These are phyloP conservation scores for Hirtodrosophila confusa DNA, from an alignment of 2,888 invertebrate species.

Conservation along the genomic window DNA sequence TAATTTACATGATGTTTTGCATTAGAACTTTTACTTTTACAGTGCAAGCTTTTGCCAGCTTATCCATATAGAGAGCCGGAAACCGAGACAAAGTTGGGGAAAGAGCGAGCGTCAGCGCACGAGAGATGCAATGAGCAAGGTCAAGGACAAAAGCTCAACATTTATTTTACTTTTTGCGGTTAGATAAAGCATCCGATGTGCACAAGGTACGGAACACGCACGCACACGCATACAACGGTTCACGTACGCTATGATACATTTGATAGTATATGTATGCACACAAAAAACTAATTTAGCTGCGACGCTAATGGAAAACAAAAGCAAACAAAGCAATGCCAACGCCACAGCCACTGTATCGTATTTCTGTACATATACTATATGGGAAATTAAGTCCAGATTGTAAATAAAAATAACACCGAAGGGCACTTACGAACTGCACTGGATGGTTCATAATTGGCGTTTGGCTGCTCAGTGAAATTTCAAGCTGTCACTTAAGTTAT, in stretches of 20 bases:
- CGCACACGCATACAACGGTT: conserved; percentile 14
- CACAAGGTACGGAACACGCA: conserved; percentile 20
- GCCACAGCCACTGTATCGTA: conserved; percentile 23
- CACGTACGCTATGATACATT: not conserved
- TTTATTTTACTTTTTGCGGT: conserved; percentile 43
- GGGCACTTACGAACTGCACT: conserved; percentile 71
- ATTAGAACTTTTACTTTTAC: conserved; percentile 34
- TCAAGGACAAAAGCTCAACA: conserved; percentile 72
- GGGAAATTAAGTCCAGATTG: conserved; percentile 3
- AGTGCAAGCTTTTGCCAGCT: conserved; percentile 39
- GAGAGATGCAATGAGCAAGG: conserved; percentile 64
- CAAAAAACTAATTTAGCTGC: conserved; percentile 22
- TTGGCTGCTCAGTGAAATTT: conserved; percentile 21
- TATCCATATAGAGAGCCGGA: conserved; percentile 20
- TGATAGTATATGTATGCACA: not conserved
- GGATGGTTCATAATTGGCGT: conserved; percentile 51
- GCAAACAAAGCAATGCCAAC: conserved; percentile 34
- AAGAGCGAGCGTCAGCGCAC: conserved; percentile 19
- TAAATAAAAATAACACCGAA: conserved; percentile 12
- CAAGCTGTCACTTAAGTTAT: conserved; percentile 22
- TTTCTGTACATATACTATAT: conserved; percentile 3
- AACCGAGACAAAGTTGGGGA: conserved; percentile 18
- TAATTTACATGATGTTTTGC: conserved; percentile 35
- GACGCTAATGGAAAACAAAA: conserved; percentile 26
- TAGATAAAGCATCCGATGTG: conserved; percentile 70